Evolutionary conservation across 2,797 vertebrate genomes (phyloP).

Genomic region (Orientallactaga sibirica): DNA sequence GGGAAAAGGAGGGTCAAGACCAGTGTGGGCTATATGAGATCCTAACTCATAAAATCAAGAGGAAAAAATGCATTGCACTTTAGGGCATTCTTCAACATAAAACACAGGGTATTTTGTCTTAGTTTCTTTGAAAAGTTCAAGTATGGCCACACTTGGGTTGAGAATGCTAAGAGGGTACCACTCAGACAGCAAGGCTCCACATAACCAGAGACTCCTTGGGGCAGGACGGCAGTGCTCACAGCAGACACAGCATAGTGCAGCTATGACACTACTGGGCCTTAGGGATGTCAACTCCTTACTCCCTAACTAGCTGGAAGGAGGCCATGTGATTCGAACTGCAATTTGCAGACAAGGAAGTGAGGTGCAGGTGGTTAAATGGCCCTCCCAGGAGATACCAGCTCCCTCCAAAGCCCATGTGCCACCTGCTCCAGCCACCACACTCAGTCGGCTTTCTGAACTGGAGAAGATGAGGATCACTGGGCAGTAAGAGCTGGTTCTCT

Average conservation of each 20-base stretch:
- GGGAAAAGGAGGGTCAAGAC: no score
- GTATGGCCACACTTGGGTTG: not conserved
- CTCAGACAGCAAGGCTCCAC: not conserved
- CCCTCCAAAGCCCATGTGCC: no score
- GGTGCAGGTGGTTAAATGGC: not conserved
- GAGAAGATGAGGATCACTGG: not conserved
- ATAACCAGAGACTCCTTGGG: not conserved
- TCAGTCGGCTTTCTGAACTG: not conserved
- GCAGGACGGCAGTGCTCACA: accelerated
- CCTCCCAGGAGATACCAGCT: not conserved
- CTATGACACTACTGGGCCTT: not conserved
- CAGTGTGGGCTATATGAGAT: no score
- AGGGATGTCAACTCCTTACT: not conserved
- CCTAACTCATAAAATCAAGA: no score
- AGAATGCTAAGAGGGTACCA: not conserved
- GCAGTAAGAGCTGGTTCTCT: not conserved
- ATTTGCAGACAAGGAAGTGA: not conserved
- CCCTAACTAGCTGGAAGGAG: not conserved
- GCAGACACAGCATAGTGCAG: not conserved
- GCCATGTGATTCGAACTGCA: no score
- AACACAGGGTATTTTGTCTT: not conserved
- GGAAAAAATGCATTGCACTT: not conserved
- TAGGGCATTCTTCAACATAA: not conserved
- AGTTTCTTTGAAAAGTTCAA: conserved; percentile 44
- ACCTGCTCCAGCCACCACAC: not conserved